Evolutionary conservation across 2,888 invertebrate species (phyloP).

Genomic region (Xylota sylvarum): DNA sequence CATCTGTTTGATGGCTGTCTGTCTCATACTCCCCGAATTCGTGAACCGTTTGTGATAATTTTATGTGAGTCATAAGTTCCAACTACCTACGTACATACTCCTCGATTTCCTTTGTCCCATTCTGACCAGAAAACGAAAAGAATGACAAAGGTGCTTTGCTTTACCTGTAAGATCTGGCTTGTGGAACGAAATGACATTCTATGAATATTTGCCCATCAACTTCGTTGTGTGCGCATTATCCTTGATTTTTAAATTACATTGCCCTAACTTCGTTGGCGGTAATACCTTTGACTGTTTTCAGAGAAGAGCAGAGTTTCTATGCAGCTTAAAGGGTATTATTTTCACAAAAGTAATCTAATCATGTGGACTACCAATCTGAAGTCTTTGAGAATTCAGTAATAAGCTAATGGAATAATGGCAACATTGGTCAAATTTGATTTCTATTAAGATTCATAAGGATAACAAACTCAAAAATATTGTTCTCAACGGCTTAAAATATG

Average conservation of each 20-base stretch:
- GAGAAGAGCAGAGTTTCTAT: no score
- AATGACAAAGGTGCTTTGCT: slow-evolving; percentile 36
- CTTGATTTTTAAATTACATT: slow-evolving; percentile 46
- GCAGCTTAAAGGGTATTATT: no score
- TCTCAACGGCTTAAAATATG: no score
- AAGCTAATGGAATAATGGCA: no score
- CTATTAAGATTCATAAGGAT: no score
- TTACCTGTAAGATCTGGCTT: not conserved
- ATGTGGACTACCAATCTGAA: no score
- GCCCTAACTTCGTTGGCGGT: slow-evolving; percentile 5
- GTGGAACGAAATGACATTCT: slow-evolving; percentile 29
- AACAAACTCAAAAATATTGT: not conserved
- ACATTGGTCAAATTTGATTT: no score
- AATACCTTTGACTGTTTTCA: no score
- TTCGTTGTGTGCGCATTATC: slow-evolving; percentile 26
- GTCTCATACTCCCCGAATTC: slow-evolving; percentile 27
- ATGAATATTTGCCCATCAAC: slow-evolving; percentile 33
- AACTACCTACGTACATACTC: slow-evolving; percentile 41
- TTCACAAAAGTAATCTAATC: no score
- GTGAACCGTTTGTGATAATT: slow-evolving; percentile 57
- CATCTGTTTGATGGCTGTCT: slow-evolving; percentile 42
- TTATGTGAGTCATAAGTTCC: slow-evolving; percentile 63
- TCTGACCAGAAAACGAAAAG: slow-evolving; percentile 42
- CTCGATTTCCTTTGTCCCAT: slow-evolving; percentile 47
- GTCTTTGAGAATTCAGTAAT: no score